Percentiles rank a stretch among this genome's conserved stretches.
These are phyloP conservation scores for Caenorhabditis sulstoni DNA, from an alignment of 2,888 invertebrate genomes.

Conservation along the genomic window DNA sequence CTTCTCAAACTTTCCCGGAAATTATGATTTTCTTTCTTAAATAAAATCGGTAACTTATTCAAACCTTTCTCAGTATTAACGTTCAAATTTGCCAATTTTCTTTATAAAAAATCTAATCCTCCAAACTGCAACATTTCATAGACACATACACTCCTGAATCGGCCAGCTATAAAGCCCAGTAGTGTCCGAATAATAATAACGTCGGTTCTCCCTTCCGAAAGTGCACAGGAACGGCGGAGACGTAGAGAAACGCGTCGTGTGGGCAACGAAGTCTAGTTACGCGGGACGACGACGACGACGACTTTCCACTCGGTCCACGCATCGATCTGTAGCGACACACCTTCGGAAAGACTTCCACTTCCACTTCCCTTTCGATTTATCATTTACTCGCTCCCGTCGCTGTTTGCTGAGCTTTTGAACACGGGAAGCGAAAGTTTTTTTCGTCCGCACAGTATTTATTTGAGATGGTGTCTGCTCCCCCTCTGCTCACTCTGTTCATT, in stretches of 20 bases:
- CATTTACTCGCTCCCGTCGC: background rate
- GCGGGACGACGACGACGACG: conserved; percentile 1
- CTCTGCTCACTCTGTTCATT: background rate
- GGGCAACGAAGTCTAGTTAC: background rate
- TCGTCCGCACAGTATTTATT: no score
- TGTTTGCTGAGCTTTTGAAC: conserved; percentile 30
- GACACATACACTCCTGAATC: background rate
- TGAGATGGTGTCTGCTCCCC: background rate
- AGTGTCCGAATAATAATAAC: background rate
- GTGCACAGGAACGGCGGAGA: background rate
- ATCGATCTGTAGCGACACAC: conserved; percentile 1
- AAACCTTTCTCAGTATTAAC: no score
- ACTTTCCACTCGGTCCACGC: background rate
- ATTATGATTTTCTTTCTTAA: no score
- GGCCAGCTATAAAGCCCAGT: background rate
- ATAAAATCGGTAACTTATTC: no score
- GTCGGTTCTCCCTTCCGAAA: background rate
- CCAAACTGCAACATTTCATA: background rate
- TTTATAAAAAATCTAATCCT: background rate
- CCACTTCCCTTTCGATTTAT: conserved; percentile 17
- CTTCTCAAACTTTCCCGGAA: no score
- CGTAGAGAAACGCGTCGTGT: background rate
- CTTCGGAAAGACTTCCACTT: conserved; percentile 15
- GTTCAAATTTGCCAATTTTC: no score
- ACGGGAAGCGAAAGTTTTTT: no score